Evolutionary conservation across 2,888 invertebrate species (phyloP).

Genomic region (Zele albiditarsus): DNA sequence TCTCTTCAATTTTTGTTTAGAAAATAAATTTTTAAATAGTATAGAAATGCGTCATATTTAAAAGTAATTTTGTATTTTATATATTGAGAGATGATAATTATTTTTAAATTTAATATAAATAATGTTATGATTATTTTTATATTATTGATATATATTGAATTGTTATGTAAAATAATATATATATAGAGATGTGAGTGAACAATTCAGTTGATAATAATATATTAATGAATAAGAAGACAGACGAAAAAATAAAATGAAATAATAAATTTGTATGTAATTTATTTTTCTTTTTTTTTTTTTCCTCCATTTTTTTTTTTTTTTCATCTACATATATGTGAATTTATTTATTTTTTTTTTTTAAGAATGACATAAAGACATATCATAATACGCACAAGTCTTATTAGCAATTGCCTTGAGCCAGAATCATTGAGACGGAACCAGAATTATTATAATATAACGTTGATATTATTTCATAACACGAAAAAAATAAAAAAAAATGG

Average conservation of each 20-base stretch:
- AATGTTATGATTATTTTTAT: not conserved
- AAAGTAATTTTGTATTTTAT: not conserved
- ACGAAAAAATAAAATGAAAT: no score
- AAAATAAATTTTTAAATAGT: no score
- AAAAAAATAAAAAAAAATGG: not conserved
- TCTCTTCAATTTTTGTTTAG: no score
- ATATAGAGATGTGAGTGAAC: not conserved
- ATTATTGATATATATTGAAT: not conserved
- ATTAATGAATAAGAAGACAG: no score
- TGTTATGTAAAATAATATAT: not conserved
- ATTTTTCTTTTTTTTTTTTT: no score
- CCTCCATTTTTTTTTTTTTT: no score
- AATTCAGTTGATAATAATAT: not conserved
- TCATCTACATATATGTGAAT: no score
- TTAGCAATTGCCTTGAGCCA: conserved; percentile 66
- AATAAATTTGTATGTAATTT: no score
- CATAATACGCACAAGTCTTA: not conserved
- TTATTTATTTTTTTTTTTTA: not conserved
- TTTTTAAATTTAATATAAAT: not conserved
- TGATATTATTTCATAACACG: conserved; percentile 51
- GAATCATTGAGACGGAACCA: conserved; percentile 69
- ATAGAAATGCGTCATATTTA: not conserved
- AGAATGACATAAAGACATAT: conserved; percentile 9
- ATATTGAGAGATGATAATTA: not conserved
- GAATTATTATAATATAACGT: conserved; percentile 60